Evolutionary conservation across 2,888 invertebrate genomes (phyloP), one percentile per base, ranked within the genome.

Genomic region (Tubulanus polymorphus): DNA sequence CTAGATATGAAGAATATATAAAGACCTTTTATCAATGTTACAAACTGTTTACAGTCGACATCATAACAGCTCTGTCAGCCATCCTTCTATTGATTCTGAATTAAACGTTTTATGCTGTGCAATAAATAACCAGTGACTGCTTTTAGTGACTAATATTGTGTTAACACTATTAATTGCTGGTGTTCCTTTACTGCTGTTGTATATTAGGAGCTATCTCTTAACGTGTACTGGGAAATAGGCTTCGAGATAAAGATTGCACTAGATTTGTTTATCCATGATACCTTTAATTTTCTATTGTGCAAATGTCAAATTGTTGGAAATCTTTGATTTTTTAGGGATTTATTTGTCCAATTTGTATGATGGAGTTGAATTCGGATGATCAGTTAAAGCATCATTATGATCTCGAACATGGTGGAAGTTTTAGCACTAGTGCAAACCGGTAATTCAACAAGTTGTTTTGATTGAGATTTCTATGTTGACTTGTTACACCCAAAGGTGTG

Each of bases 271-370:
- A 6, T 45, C n/a, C 18, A 23, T 6, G n/a, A 45, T 10, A 18
- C 8, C n/a, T 6, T 10, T 48, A 48, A 27, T 48, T 15, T 5
- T 18, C 18, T 20, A 8, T 62, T 64, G n/a, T n/a, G n/a, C n/a
- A n/a, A n/a, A n/a, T n/a, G n/a, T n/a, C n/a, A n/a, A n/a, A n/a
- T n/a, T n/a, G n/a, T n/a, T n/a, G n/a, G n/a, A n/a, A n/a, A n/a
- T n/a, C n/a, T n/a, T n/a, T n/a, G n/a, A n/a, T n/a, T n/a, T n/a
- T n/a, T 20, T 55, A 83, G 69, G 83, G 83, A 2, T 83, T 83
- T 67, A 63, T 83, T 18, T 83, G 78, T 63, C 78, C 78, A 15
- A 68, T 73, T 51, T 79, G 83, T 62, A 80, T 80, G 71, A 67
- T 68, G 54, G 76, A 79, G 5, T 76, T 81, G 59, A 63, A 76